Evolutionary conservation across 53 echinoderm and acorn worm species (phyloP).

Genomic region (Hippasteria phrygiana): DNA sequence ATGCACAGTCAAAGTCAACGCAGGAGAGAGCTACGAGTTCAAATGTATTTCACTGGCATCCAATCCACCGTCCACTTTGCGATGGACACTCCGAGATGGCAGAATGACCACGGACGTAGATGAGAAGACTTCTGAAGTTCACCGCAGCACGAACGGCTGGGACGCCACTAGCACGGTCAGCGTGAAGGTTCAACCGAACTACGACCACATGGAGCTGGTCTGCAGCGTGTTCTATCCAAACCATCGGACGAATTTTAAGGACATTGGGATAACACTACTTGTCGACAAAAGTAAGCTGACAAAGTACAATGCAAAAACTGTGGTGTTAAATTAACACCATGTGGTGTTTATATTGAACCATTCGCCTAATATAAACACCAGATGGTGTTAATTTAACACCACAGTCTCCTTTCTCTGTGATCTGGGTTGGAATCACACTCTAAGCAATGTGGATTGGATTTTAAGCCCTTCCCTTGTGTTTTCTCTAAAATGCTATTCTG

Average conservation of each 20-base stretch:
- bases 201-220: background rate
- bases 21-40: background rate
- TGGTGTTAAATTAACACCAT: too few species aligned
- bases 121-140: background rate
- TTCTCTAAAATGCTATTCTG: too few species aligned
- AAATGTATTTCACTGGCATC: slow-evolving; percentile 14
- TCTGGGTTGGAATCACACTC: too few species aligned
- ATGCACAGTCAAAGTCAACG: background rate
- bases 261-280: background rate
- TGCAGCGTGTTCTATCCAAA: slow-evolving; percentile 23
- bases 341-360: too few species aligned
- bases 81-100: background rate
- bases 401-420: too few species aligned
- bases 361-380: too few species aligned
- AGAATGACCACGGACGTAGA: background rate
- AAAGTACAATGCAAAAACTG: too few species aligned
- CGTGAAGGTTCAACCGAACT: background rate
- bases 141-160: background rate
- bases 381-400: too few species aligned
- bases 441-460: too few species aligned
- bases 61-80: background rate
- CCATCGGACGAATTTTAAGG: background rate
- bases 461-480: too few species aligned
- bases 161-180: background rate
- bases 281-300: background rate